phyloP scores from a whole-genome alignment of 1,140 invertebrate genomes.

The Lithobius niger region DNA sequence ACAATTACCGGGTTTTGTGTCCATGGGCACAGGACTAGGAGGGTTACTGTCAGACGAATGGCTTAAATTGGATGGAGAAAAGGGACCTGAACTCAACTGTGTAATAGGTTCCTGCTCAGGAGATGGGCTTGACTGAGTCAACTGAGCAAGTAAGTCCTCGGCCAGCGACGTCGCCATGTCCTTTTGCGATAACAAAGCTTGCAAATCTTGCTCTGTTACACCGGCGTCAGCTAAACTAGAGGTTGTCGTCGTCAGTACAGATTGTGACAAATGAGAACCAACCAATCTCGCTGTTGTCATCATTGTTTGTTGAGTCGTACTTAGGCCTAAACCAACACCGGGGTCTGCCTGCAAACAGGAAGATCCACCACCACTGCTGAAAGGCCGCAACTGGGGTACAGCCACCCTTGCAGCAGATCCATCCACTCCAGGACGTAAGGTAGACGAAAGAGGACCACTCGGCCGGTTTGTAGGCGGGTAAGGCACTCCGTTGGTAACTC shows the following conservation, averaged over 20 bases:
- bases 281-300: too few species aligned
- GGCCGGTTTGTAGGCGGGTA: slow-evolving; percentile 6
- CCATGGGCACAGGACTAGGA: not conserved
- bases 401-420: slow-evolving; percentile 13
- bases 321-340: not conserved
- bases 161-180: slow-evolving; percentile 62
- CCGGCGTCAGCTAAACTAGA: slow-evolving; percentile 14
- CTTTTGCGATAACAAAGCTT: slow-evolving; percentile 53
- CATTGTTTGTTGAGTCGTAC: not conserved
- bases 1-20: not conserved
- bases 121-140: slow-evolving; percentile 33
- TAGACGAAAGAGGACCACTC: slow-evolving; percentile 9
- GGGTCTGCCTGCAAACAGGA: not conserved
- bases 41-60: slow-evolving; percentile 5
- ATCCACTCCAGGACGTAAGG: slow-evolving; percentile 12
- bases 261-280: too few species aligned
- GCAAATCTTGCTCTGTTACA: slow-evolving; percentile 51
- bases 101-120: slow-evolving; percentile 5
- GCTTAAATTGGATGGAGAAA: slow-evolving; percentile 12
- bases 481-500: slow-evolving; percentile 4
- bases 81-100: slow-evolving; percentile 11
- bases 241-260: not conserved
- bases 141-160: slow-evolving; percentile 69
- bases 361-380: not conserved
- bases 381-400: slow-evolving; percentile 9